A percentile compares a stretch with the other conserved stretches of the same genome.
phyloP scores from a whole-genome alignment of 1,140 invertebrate species.

The Atta texana region DNA sequence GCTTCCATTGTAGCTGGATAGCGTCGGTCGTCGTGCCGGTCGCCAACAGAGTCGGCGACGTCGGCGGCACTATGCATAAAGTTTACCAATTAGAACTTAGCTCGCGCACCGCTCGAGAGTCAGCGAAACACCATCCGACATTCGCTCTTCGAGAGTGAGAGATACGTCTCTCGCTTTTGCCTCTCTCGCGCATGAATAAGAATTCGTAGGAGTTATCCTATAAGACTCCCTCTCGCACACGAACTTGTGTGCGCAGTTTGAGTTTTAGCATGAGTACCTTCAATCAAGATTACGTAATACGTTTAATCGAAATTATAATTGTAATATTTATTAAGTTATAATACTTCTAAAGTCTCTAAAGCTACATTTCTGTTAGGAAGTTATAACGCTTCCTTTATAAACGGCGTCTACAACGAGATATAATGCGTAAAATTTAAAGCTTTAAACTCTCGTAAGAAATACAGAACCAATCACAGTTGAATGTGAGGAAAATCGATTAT shows the following conservation, averaged over 20 bases:
- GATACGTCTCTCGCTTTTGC: background rate
- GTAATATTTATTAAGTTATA: background rate
- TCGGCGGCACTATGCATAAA: slow-evolving; percentile 84
- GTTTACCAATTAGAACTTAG: slow-evolving; percentile 69
- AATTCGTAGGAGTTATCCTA: slow-evolving; percentile 38
- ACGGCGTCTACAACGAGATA: too few species aligned
- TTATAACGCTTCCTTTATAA: background rate
- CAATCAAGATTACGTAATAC: slow-evolving; percentile 6
- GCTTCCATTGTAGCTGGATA: slow-evolving; percentile 87
- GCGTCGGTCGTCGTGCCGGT: slow-evolving; percentile 85
- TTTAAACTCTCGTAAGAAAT: too few species aligned
- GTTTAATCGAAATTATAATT: slow-evolving; percentile 21
- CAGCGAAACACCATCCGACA: slow-evolving; percentile 43
- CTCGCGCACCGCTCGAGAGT: slow-evolving; percentile 40
- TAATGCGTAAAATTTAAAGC: too few species aligned
- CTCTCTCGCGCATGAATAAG: slow-evolving; percentile 25
- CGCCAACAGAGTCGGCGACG: slow-evolving; percentile 84
- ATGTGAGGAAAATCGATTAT: too few species aligned
- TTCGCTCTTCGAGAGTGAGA: background rate
- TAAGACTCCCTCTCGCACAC: background rate
- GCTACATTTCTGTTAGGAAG: background rate
- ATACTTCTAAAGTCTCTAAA: background rate
- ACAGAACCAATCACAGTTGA: too few species aligned
- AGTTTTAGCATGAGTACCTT: background rate
- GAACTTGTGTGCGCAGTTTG: background rate